These are phyloP conservation scores for Gallinago nigripennis DNA, from an alignment of 2,797 vertebrate species.

Conservation along the genomic window DNA sequence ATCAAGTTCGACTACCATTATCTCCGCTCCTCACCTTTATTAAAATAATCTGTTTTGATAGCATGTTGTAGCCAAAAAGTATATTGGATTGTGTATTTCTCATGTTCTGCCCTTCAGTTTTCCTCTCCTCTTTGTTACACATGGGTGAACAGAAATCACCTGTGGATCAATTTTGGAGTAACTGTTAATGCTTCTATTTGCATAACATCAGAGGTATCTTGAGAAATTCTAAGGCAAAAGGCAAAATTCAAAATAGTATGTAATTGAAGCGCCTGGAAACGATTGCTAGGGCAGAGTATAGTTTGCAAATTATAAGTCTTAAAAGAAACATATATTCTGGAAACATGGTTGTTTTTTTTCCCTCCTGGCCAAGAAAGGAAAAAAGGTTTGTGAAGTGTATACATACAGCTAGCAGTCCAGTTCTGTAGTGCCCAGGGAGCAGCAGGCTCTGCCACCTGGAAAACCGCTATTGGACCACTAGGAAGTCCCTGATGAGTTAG, in stretches of 20 bases:
- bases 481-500: background rate
- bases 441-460: background rate
- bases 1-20: background rate
- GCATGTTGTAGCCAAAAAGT: background rate
- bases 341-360: background rate
- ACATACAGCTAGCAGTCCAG: background rate
- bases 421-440: background rate
- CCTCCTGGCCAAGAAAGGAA: background rate
- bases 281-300: background rate
- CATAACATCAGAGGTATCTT: background rate
- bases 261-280: background rate
- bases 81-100: background rate
- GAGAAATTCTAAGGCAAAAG: background rate
- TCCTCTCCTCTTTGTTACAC: background rate
- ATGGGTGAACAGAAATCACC: background rate
- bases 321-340: background rate
- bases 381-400: background rate
- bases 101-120: background rate
- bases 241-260: background rate
- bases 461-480: accelerated
- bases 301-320: background rate
- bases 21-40: background rate
- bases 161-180: background rate
- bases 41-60: background rate
- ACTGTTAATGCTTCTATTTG: background rate